Conservation (phyloP, 30 jellyfish, hydroid and myxozoan species). For the Aurelia sp. region DNA sequence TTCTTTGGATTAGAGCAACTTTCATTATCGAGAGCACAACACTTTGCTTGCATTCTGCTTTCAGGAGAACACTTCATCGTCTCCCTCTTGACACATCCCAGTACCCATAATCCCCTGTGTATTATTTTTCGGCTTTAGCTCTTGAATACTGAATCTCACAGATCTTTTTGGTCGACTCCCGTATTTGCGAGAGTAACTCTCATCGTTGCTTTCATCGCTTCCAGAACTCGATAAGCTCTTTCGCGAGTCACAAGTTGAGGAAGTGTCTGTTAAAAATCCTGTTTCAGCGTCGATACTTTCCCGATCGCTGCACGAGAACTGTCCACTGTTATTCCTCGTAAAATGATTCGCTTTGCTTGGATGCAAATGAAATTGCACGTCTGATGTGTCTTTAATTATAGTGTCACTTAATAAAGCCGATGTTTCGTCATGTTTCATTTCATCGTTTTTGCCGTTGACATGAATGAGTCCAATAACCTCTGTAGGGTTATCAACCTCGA, state of each 20-base stretch:
- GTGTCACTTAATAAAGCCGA: constrained; percentile 6
- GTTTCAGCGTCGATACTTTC: constrained; percentile 63
- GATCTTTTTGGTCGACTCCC: constrained; percentile 41
- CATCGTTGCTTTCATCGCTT: constrained; percentile 73
- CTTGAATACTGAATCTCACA: constrained; percentile 44
- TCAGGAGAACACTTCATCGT: constrained; percentile 65
- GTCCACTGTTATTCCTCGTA: constrained; percentile 8
- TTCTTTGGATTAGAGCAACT: too few relatives aligned
- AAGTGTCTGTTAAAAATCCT: constrained; percentile 54
- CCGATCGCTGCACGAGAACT: constrained; percentile 15
- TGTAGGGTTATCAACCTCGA: constrained; percentile 19
- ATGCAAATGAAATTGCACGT: constrained; percentile 31
- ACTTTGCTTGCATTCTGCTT: not conserved
- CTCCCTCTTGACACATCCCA: constrained; percentile 5
- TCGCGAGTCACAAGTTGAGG: constrained; percentile 65
- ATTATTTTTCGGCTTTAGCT: constrained; percentile 5
- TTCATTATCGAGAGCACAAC: too few relatives aligned
- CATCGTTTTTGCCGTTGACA: constrained; percentile 5
- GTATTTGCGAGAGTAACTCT: constrained; percentile 23
- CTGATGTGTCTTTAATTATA: not conserved
- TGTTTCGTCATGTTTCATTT: constrained; percentile 5
- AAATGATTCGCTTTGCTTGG: constrained; percentile 2
- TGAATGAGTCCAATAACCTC: constrained; percentile 63
- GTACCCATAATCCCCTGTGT: not conserved
- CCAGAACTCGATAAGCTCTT: constrained; percentile 60